A percentile compares a stretch with the other conserved stretches of the same genome.
Conservation (phyloP, 2,113 vertebrate genomes). For the Gasterosteus aculeatus region DNA sequence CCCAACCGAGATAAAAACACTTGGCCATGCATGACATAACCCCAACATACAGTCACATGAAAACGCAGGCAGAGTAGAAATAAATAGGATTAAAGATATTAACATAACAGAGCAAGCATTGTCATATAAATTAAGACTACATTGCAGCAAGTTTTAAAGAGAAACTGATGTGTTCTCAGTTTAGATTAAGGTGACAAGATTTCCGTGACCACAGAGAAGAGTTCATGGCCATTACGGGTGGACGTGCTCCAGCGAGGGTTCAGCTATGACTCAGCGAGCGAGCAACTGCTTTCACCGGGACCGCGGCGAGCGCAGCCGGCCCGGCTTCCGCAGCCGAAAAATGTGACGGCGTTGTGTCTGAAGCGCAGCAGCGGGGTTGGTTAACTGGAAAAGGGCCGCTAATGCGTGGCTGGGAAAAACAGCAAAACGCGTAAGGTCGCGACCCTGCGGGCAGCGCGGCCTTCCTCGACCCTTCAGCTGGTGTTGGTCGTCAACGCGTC, state of each 20-base stretch:
- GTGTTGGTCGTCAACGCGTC: conserved; percentile 73
- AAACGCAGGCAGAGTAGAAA: conserved; percentile 90
- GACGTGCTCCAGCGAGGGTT: conserved; percentile 59
- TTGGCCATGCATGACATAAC: conserved; percentile 75
- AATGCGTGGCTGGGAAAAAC: conserved; percentile 35
- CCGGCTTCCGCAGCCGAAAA: conserved; percentile 33
- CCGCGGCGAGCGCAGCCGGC: conserved; percentile 48
- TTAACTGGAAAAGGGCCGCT: conserved; percentile 4
- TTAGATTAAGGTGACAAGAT: conserved; percentile 69
- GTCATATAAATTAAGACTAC: conserved; percentile 80
- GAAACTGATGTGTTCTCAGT: conserved; percentile 56
- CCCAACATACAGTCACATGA: conserved; percentile 62
- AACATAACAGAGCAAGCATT: conserved; percentile 73
- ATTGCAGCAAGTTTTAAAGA: conserved; percentile 69
- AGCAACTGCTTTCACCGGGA: conserved; percentile 38
- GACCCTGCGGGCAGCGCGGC: conserved; percentile 38
- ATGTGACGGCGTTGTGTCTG: conserved; percentile 6
- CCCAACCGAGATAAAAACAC: conserved; percentile 62
- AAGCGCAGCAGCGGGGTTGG: conserved; percentile 1
- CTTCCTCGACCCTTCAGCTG: conserved; percentile 76
- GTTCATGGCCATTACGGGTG: conserved; percentile 66
- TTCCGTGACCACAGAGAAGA: conserved; percentile 52
- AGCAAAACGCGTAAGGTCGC: conserved; percentile 47
- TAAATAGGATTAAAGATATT: conserved; percentile 94
- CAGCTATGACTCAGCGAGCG: conserved; percentile 50